A percentile compares a stretch with the other conserved stretches of the same genome.
Conservation (phyloP, 2,888 invertebrate genomes). For the Ennomos fuscantarius region DNA sequence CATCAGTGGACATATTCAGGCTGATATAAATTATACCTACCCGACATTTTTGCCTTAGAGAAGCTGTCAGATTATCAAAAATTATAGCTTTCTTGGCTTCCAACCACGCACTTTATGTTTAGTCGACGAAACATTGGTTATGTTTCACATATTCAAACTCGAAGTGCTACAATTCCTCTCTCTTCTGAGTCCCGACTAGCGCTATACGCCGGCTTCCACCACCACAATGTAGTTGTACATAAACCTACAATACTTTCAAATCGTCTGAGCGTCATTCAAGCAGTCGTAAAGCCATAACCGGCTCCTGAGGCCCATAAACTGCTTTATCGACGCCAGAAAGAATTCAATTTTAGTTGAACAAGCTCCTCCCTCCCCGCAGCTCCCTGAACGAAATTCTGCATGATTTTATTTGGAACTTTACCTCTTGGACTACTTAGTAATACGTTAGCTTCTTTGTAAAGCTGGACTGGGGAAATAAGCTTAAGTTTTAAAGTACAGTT, state of each 20-base stretch:
- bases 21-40: too few species aligned
- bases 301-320: conserved; percentile 43
- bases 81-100: too few species aligned
- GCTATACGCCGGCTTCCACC: neutral
- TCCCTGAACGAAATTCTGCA: conserved; percentile 33
- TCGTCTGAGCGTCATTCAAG: conserved; percentile 23
- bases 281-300: conserved; percentile 41
- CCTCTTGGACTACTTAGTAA: conserved; percentile 33
- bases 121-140: too few species aligned
- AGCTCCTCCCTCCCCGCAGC: conserved; percentile 4
- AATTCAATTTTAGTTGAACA: conserved; percentile 45
- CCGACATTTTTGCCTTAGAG: too few species aligned
- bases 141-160: too few species aligned
- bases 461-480: conserved; percentile 5
- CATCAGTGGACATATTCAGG: too few species aligned
- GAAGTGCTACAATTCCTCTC: too few species aligned
- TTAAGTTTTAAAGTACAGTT: neutral
- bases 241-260: conserved; percentile 13
- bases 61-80: too few species aligned
- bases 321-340: conserved; percentile 42
- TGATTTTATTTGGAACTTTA: conserved; percentile 38
- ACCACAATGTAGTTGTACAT: conserved; percentile 23
- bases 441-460: conserved; percentile 33
- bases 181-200: neutral
- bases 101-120: too few species aligned